These are phyloP conservation scores for Catagonus wagneri DNA, from an alignment of 2,113 vertebrate species.

Conservation along the genomic window DNA sequence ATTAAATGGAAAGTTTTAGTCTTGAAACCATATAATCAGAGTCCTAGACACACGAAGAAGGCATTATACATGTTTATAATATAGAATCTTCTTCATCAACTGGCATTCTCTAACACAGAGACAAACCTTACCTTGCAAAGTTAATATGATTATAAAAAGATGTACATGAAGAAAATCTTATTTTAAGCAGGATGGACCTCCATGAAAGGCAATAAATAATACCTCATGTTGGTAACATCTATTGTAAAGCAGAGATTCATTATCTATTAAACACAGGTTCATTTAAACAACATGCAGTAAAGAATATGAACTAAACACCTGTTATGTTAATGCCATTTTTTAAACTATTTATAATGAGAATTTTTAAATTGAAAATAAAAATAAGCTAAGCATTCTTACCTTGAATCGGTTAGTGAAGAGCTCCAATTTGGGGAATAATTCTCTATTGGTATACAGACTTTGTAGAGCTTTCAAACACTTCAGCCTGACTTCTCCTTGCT, in stretches of 20 bases:
- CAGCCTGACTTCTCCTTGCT: slow-evolving; percentile 99
- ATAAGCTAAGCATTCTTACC: slow-evolving; percentile 87
- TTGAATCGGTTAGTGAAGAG: slow-evolving; percentile 99
- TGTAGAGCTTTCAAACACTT: slow-evolving; percentile 99
- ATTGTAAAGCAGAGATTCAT: slow-evolving; percentile 11
- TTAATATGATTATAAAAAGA: slow-evolving; percentile 29
- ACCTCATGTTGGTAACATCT: neutral
- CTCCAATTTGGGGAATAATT: slow-evolving; percentile 98
- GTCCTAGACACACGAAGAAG: neutral
- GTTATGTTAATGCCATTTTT: neutral
- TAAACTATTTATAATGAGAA: neutral
- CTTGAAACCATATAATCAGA: neutral
- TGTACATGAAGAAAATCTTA: neutral
- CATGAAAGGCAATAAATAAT: neutral
- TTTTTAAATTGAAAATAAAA: slow-evolving; percentile 33
- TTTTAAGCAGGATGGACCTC: slow-evolving; percentile 33
- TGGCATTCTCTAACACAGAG: neutral
- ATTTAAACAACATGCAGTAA: slow-evolving; percentile 30
- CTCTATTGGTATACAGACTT: slow-evolving; percentile 98
- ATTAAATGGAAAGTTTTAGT: slow-evolving; percentile 8
- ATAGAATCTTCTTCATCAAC: slow-evolving; percentile 39
- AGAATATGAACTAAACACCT: slow-evolving; percentile 33
- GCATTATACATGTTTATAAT: neutral
- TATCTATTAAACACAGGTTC: slow-evolving; percentile 8
- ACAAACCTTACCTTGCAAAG: slow-evolving; percentile 21